A percentile compares a stretch with the other conserved stretches of the same genome.
Conservation (phyloP, 1,140 invertebrate genomes). For the Drosophila repleta region DNA sequence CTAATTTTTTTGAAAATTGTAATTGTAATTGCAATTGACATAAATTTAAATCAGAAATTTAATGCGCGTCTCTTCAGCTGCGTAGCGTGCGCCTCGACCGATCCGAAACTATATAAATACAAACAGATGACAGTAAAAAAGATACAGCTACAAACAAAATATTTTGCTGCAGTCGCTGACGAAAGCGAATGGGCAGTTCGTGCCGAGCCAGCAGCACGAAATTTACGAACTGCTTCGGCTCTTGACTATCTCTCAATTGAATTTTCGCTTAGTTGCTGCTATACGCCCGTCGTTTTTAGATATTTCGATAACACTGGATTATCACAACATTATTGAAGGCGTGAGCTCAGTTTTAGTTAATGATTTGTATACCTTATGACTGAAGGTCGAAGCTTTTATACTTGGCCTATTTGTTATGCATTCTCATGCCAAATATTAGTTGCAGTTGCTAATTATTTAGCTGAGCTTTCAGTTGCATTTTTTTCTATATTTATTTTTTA, state of each 20-base stretch:
- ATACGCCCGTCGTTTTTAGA: too few species aligned
- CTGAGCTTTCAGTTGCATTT: background rate
- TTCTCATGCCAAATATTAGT: too few species aligned
- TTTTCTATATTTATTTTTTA: background rate
- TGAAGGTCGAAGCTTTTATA: too few species aligned
- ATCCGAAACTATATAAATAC: constrained; percentile 13
- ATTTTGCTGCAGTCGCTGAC: background rate
- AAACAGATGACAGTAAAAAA: background rate
- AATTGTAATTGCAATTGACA: constrained; percentile 6
- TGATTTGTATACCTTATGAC: too few species aligned
- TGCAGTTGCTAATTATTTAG: too few species aligned
- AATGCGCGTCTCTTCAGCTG: background rate
- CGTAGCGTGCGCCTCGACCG: constrained; percentile 14
- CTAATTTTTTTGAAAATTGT: background rate
- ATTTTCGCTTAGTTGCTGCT: background rate
- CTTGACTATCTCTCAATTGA: background rate
- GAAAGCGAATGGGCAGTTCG: background rate
- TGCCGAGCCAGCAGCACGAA: background rate
- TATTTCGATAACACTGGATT: too few species aligned
- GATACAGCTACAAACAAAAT: constrained; percentile 3
- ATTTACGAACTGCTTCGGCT: background rate
- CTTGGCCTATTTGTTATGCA: too few species aligned
- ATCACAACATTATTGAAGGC: too few species aligned
- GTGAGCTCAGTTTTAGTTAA: too few species aligned
- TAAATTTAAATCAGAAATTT: constrained; percentile 13